A percentile compares a stretch with the other conserved stretches of the same genome.
phyloP scores from a whole-genome alignment of 2,113 vertebrate species.

The Sander lucioperca region DNA sequence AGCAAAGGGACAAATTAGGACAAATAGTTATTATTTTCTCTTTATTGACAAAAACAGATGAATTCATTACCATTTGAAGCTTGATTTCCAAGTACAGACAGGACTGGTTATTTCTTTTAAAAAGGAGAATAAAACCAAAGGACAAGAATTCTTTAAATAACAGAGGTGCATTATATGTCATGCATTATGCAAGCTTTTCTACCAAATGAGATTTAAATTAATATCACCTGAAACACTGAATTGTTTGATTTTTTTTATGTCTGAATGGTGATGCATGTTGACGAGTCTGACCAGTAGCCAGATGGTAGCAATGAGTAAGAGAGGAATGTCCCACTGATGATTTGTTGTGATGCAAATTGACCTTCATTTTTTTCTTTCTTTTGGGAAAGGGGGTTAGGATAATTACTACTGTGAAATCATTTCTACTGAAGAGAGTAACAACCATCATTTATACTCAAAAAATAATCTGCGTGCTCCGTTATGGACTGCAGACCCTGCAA shows the following conservation, averaged over 20 bases:
- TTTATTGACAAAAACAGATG: constrained; percentile 43
- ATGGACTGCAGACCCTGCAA: not conserved
- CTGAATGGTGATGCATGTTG: constrained; percentile 29
- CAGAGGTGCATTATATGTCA: constrained; percentile 4
- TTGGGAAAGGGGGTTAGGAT: not conserved
- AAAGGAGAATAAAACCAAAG: constrained; percentile 11
- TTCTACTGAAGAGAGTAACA: not conserved
- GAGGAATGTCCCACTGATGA: constrained; percentile 6
- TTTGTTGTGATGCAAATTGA: constrained; percentile 10
- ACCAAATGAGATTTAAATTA: constrained; percentile 40
- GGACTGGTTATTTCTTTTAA: constrained; percentile 13
- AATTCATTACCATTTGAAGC: constrained; percentile 39
- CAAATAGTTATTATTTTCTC: constrained; percentile 47
- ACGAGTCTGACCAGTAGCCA: constrained; percentile 25
- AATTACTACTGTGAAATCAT: not conserved
- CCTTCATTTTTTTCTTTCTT: not conserved
- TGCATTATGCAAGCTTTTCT: constrained; percentile 45
- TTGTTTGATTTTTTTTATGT: constrained; percentile 18
- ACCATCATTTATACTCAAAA: not conserved
- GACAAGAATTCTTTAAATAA: constrained; percentile 29
- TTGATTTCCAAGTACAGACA: constrained; percentile 36
- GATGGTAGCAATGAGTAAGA: constrained; percentile 10
- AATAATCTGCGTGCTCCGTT: not conserved
- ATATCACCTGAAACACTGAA: constrained; percentile 27
- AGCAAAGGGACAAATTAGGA: constrained; percentile 55